Conservation (phyloP, 2,113 vertebrate genomes). For the Himantopus leucocephalus region DNA sequence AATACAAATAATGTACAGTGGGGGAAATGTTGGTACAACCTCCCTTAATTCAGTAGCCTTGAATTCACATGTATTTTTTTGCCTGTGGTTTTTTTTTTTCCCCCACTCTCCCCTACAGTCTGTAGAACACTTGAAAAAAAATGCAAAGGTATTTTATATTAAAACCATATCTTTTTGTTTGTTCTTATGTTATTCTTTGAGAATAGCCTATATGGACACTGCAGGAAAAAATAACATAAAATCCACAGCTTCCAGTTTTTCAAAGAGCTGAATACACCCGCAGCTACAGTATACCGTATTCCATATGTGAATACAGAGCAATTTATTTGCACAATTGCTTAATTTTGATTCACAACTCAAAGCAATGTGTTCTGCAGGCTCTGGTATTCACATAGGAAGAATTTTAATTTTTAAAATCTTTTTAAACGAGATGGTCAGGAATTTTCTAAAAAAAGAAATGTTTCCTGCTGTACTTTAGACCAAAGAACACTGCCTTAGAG, state of each 20-base stretch:
- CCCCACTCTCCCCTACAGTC: slow-evolving; percentile 25
- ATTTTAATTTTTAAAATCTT: slow-evolving; percentile 70
- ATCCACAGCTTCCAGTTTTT: slow-evolving; percentile 15
- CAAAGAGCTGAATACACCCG: slow-evolving; percentile 56
- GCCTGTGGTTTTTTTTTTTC: slow-evolving; percentile 37
- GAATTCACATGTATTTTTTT: slow-evolving; percentile 75
- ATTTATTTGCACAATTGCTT: slow-evolving; percentile 56
- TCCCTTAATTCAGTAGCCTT: slow-evolving; percentile 91
- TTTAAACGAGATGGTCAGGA: slow-evolving; percentile 68
- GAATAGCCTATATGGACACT: slow-evolving; percentile 57
- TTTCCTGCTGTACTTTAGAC: slow-evolving; percentile 75
- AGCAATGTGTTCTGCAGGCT: slow-evolving; percentile 11
- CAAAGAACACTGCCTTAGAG: slow-evolving; percentile 77
- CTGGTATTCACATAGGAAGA: slow-evolving; percentile 29
- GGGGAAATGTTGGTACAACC: slow-evolving; percentile 89
- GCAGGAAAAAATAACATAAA: slow-evolving; percentile 40
- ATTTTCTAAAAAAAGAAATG: slow-evolving; percentile 59
- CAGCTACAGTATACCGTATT: background rate
- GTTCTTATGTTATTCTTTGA: slow-evolving; percentile 60
- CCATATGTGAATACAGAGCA: slow-evolving; percentile 49
- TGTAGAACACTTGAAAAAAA: slow-evolving; percentile 47
- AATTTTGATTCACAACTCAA: slow-evolving; percentile 51
- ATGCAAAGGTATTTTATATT: slow-evolving; percentile 67
- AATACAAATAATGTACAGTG: slow-evolving; percentile 99
- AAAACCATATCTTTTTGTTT: slow-evolving; percentile 68